Evolutionary conservation across 2,113 vertebrate species (phyloP).

Genomic region (Aegotheles bennettii): DNA sequence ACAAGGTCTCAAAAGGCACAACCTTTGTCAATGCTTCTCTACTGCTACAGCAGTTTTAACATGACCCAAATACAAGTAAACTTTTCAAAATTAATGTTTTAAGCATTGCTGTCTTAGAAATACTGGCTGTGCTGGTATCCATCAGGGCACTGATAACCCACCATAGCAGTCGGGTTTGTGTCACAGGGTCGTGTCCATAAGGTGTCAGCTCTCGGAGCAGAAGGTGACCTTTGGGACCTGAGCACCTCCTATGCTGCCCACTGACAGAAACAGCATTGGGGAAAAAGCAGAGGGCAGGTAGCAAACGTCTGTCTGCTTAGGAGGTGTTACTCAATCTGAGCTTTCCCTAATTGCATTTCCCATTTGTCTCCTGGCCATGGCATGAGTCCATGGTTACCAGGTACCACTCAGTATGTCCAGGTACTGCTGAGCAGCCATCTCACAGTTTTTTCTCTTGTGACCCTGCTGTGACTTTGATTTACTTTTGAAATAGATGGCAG

Average conservation of each 20-base stretch:
- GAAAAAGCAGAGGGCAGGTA: background rate
- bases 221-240: background rate
- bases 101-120: background rate
- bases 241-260: background rate
- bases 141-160: background rate
- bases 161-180: background rate
- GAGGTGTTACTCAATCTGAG: background rate
- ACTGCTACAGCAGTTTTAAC: background rate
- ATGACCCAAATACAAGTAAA: background rate
- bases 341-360: background rate
- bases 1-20: background rate
- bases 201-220: rapidly evolving
- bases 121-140: background rate
- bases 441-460: constrained; percentile 35
- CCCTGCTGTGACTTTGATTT: constrained; percentile 69
- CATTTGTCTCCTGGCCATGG: background rate
- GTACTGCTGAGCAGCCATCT: background rate
- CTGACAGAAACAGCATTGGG: background rate
- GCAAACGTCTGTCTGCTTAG: background rate
- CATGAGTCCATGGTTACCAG: background rate
- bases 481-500: constrained; percentile 77
- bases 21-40: background rate
- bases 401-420: background rate
- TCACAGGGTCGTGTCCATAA: background rate
- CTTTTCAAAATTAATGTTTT: background rate